These are phyloP conservation scores for Eriosoma lanigerum DNA, from an alignment of 1,140 invertebrate species.

Conservation along the genomic window DNA sequence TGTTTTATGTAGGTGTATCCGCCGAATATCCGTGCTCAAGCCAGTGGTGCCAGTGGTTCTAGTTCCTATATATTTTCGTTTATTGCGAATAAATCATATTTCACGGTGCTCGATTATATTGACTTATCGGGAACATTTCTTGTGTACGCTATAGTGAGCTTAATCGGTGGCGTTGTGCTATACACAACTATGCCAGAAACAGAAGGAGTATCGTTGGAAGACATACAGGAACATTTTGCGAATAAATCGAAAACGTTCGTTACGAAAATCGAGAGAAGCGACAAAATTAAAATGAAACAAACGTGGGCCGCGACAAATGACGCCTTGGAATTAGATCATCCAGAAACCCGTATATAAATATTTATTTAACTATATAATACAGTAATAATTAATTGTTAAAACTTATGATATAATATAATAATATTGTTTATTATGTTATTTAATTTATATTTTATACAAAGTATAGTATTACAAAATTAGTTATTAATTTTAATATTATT, in stretches of 20 bases:
- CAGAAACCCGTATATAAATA: slow-evolving; percentile 10
- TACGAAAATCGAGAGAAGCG: slow-evolving; percentile 25
- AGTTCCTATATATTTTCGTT: slow-evolving; percentile 73
- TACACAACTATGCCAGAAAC: slow-evolving; percentile 75
- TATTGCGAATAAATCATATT: slow-evolving; percentile 70
- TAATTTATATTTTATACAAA: too few species aligned
- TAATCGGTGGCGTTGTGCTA: slow-evolving; percentile 61
- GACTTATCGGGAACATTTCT: slow-evolving; percentile 70
- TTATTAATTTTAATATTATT: too few species aligned
- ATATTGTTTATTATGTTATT: too few species aligned
- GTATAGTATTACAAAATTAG: too few species aligned
- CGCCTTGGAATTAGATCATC: slow-evolving; percentile 35
- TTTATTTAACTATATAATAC: too few species aligned
- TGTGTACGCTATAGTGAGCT: slow-evolving; percentile 65
- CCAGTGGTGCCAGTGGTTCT: slow-evolving; percentile 70
- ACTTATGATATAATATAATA: too few species aligned
- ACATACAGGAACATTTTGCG: slow-evolving; percentile 61
- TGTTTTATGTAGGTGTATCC: slow-evolving; percentile 62
- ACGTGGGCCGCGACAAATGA: slow-evolving; percentile 12
- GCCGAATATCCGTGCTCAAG: slow-evolving; percentile 67
- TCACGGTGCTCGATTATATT: slow-evolving; percentile 59
- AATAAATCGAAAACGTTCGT: slow-evolving; percentile 50
- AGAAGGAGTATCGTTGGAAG: slow-evolving; percentile 75
- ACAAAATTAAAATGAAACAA: slow-evolving; percentile 7
- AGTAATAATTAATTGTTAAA: too few species aligned